These are phyloP conservation scores for Branchipolynoe longqiensis DNA, from an alignment of 2,888 invertebrate genomes.

Conservation along the genomic window DNA sequence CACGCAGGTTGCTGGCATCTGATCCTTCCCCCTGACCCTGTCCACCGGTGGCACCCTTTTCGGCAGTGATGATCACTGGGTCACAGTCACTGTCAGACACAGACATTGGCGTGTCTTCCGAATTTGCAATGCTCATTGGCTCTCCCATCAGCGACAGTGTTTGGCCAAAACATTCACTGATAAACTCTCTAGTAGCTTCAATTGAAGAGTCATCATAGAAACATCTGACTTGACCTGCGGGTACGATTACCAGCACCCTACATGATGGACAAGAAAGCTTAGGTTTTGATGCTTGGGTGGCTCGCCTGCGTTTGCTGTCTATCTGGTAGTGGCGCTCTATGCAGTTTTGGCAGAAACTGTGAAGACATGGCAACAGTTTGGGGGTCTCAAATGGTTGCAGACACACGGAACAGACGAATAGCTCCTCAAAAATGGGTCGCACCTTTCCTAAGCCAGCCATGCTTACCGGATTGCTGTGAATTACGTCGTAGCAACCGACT, in stretches of 20 bases:
- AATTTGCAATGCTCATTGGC: no score
- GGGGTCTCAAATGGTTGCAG: constrained; percentile 60
- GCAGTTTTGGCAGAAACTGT: constrained; percentile 64
- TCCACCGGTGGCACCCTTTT: background rate
- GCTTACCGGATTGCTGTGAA: background rate
- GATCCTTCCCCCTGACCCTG: background rate
- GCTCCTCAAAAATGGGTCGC: constrained; percentile 57
- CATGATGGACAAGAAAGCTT: constrained; percentile 63
- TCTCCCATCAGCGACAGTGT: background rate
- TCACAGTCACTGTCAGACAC: no score
- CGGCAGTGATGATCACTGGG: background rate
- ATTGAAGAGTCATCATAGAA: constrained; percentile 60
- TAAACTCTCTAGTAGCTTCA: constrained; percentile 13
- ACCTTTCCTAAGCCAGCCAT: background rate
- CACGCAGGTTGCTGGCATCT: constrained; percentile 13
- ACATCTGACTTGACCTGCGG: constrained; percentile 34
- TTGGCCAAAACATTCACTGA: constrained; percentile 41
- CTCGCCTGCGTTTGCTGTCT: constrained; percentile 21
- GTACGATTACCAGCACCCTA: constrained; percentile 56
- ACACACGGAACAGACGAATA: constrained; percentile 63
- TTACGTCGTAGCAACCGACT: background rate
- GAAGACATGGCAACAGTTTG: constrained; percentile 64
- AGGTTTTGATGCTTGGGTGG: background rate
- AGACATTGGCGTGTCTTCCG: no score
- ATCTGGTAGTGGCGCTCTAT: constrained; percentile 61